A percentile compares a stretch with the other conserved stretches of the same genome.
phyloP scores from a whole-genome alignment of 2,113 vertebrate species.

The Rhineura floridana region DNA sequence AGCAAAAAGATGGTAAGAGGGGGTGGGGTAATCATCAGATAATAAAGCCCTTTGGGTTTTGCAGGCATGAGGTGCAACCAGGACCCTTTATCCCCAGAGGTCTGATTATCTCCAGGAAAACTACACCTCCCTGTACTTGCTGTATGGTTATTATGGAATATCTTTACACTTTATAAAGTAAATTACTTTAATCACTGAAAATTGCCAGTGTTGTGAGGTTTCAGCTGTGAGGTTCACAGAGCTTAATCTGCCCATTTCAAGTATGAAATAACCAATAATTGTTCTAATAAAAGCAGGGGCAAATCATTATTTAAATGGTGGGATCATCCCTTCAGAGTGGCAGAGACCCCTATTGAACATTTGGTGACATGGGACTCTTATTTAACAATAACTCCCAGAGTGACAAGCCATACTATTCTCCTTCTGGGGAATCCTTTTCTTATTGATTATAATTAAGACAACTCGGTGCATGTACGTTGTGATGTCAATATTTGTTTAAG shows the following conservation, averaged over 20 bases:
- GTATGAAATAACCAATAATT: constrained; percentile 77
- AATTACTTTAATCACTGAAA: constrained; percentile 68
- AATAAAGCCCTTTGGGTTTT: constrained; percentile 79
- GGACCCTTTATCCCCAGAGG: constrained; percentile 76
- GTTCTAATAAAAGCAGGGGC: constrained; percentile 74
- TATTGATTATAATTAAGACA: constrained; percentile 20
- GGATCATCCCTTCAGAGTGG: constrained; percentile 66
- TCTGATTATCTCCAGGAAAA: constrained; percentile 80
- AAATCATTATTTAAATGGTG: constrained; percentile 73
- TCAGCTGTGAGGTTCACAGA: constrained; percentile 64
- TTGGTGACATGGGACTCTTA: constrained; percentile 59
- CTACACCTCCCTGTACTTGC: constrained; percentile 69
- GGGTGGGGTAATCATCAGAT: constrained; percentile 79
- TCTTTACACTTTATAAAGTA: constrained; percentile 72
- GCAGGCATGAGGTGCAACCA: constrained; percentile 70
- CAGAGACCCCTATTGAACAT: constrained; percentile 60
- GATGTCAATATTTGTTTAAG: constrained; percentile 56
- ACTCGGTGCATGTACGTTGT: constrained; percentile 25
- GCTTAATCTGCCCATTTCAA: constrained; percentile 65
- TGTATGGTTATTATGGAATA: constrained; percentile 69
- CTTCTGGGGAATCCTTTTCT: constrained; percentile 45
- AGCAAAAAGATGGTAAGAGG: constrained; percentile 78
- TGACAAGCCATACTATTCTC: constrained; percentile 18
- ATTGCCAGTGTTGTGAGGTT: constrained; percentile 64
- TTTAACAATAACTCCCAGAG: constrained; percentile 59